Evolutionary conservation across 2,888 invertebrate species (phyloP).

Genomic region (Cheilosia vulpina): DNA sequence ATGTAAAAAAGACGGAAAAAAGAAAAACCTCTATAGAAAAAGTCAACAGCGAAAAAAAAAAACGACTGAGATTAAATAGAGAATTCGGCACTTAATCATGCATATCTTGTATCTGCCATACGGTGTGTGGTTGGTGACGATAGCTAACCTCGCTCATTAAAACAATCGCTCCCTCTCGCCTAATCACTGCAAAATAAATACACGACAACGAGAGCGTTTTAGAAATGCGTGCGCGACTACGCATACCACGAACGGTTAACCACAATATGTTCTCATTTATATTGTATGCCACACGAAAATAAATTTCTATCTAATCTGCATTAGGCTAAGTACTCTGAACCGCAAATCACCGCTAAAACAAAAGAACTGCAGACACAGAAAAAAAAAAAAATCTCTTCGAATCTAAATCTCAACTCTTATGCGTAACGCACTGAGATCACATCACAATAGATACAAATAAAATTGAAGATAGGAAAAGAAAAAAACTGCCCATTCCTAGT

Average conservation of each 20-base stretch:
- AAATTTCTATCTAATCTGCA: slow-evolving; percentile 73
- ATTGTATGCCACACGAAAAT: slow-evolving; percentile 67
- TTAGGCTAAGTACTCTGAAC: slow-evolving; percentile 54
- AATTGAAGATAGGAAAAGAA: slow-evolving; percentile 1
- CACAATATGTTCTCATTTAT: slow-evolving; percentile 62
- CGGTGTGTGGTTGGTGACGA: slow-evolving; percentile 50
- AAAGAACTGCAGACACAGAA: slow-evolving; percentile 23
- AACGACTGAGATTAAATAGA: slow-evolving; percentile 55
- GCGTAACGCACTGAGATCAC: slow-evolving; percentile 51
- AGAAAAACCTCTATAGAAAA: slow-evolving; percentile 23
- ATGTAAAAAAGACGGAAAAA: slow-evolving; percentile 46
- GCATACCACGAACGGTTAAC: slow-evolving; percentile 30
- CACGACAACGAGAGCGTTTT: slow-evolving; percentile 31
- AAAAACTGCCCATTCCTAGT: slow-evolving; percentile 32
- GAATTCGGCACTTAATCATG: slow-evolving; percentile 67
- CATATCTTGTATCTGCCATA: slow-evolving; percentile 63
- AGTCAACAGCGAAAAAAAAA: slow-evolving; percentile 5
- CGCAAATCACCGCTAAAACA: slow-evolving; percentile 48
- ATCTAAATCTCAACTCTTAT: slow-evolving; percentile 43
- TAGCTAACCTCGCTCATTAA: slow-evolving; percentile 46
- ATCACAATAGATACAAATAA: slow-evolving; percentile 13
- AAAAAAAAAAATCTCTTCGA: slow-evolving; percentile 8
- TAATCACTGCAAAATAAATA: slow-evolving; percentile 52
- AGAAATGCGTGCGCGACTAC: slow-evolving; percentile 61
- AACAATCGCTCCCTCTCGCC: slow-evolving; percentile 22